These are phyloP conservation scores for Bubo blakistoni DNA, from an alignment of 2,113 vertebrate genomes.

Conservation along the genomic window DNA sequence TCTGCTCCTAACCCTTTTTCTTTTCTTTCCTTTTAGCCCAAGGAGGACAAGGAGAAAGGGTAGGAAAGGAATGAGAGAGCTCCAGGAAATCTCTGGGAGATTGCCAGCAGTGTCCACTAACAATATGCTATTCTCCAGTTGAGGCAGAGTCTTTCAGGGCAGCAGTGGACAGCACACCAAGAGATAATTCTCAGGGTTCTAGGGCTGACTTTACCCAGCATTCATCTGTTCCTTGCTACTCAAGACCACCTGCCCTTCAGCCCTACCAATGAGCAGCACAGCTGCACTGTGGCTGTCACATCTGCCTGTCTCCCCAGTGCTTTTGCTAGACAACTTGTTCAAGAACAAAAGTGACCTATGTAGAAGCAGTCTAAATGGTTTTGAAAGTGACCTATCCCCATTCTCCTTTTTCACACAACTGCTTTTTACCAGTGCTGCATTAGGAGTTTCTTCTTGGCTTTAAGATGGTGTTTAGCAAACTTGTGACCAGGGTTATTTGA, in stretches of 20 bases:
- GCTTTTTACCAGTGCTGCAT: background rate
- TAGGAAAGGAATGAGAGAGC: background rate
- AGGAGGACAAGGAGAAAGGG: background rate
- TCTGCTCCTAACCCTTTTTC: background rate
- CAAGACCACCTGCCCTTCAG: background rate
- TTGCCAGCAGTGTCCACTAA: background rate
- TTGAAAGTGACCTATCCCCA: background rate
- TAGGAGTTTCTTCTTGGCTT: background rate
- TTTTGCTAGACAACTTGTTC: background rate
- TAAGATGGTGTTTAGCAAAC: background rate
- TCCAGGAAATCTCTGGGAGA: background rate
- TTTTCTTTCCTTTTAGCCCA: background rate
- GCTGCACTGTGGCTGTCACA: background rate
- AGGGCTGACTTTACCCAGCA: background rate
- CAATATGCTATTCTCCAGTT: accelerated
- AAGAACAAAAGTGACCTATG: background rate
- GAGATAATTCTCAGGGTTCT: background rate
- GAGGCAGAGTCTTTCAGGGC: background rate
- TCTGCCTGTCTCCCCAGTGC: background rate
- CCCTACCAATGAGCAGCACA: accelerated
- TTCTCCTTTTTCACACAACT: background rate
- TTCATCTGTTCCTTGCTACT: background rate
- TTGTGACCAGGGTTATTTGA: background rate
- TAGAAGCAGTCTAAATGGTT: background rate
- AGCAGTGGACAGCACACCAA: background rate